These are phyloP conservation scores for Leptinotarsa undecemlineata DNA, from an alignment of 1,140 invertebrate species.

Conservation along the genomic window DNA sequence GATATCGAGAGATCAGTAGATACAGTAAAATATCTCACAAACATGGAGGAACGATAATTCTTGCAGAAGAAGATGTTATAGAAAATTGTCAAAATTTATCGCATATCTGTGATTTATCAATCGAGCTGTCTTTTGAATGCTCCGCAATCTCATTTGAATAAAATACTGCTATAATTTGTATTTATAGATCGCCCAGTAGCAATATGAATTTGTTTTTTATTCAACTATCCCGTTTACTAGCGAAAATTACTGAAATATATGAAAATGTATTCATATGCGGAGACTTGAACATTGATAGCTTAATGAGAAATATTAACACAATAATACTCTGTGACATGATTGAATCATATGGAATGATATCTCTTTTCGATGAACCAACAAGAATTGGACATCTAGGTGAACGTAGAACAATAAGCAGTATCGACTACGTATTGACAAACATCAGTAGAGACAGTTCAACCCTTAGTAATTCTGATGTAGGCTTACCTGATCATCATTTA, in stretches of 20 bases:
- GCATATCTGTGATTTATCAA: conserved; percentile 11
- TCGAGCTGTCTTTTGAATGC: conserved; percentile 12
- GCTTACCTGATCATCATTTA: not conserved
- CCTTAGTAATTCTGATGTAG: not conserved
- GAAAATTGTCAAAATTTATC: conserved; percentile 12
- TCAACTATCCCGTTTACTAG: not conserved
- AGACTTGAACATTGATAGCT: conserved; percentile 5
- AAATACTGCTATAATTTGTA: conserved; percentile 11
- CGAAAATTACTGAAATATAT: conserved; percentile 11
- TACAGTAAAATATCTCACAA: conserved; percentile 5
- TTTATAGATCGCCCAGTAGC: conserved; percentile 2
- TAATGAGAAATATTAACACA: conserved; percentile 13
- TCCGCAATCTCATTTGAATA: conserved; percentile 7
- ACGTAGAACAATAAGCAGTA: conserved; percentile 9
- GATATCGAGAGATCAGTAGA: conserved; percentile 9
- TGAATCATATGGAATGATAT: conserved; percentile 3
- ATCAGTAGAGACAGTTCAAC: not conserved
- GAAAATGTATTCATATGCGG: conserved; percentile 11
- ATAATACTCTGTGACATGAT: not conserved
- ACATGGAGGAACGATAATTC: conserved; percentile 10
- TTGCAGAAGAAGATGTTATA: conserved; percentile 1
- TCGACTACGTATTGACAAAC: conserved; percentile 10
- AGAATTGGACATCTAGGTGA: too few species aligned
- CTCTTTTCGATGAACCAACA: too few species aligned
- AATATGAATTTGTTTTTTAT: conserved; percentile 9